Evolutionary conservation across 2,888 invertebrate species (phyloP), one percentile per base, ranked within the genome.

Genomic region (Apeira syringaria): DNA sequence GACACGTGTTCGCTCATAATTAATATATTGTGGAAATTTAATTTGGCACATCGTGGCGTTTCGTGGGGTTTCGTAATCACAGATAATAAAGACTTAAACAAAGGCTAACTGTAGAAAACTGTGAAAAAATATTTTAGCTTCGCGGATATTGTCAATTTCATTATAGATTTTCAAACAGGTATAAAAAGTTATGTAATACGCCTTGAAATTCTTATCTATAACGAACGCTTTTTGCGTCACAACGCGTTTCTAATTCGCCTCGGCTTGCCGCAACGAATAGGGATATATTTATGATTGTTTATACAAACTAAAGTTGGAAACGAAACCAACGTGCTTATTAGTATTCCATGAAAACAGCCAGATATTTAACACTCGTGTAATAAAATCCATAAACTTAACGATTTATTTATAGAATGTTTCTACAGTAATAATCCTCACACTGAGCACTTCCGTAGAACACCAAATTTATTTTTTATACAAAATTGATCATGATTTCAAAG

Each of bases 161-260:
- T 3, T 15, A 30, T 12, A 25, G 24, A 20, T 20, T 30, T 25
- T 7, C 25, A 10, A 18, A 6, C 5, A 13, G 24, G 10, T 12
- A 20, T 20, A 10, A 20, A 31, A 12, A 22, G 22, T 32, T 30
- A 8, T 6, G 2, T 30, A 11, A 25, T 9, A 30, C 25, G 33
- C 8, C 8, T 6, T 27, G 27, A 9, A 37, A 54, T 44, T 29
- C 29, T 36, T 39, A 35, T 44, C 32, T 15, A 26, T 62, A 66
- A 64, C 67, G 64, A 69, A 27, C 28, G 33, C 22, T 18, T 5
- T 10, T 17, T 67, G 56, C 67, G 61, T 59, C 55, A 53, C 22
- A 7, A 18, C 7, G n/a, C 3, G 4, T 24, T 17, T 27, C 32
- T 32, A 32, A 32, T 37, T 18, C 43, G 35, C 15, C 8, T 31